Conservation (phyloP, 2,797 vertebrate genomes). For the Euthynnus affinis region DNA sequence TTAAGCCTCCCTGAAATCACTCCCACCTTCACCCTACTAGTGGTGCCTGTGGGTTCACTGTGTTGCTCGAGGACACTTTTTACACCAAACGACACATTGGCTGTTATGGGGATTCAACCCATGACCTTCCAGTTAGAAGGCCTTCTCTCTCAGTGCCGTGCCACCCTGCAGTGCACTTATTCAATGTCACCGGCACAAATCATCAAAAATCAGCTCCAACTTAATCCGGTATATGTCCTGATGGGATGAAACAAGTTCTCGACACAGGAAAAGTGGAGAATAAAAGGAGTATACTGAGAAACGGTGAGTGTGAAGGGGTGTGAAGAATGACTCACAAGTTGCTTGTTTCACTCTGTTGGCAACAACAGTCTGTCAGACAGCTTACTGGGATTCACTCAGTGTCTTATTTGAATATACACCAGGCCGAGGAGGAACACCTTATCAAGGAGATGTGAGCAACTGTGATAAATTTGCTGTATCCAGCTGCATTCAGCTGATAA, state of each 20-base stretch:
- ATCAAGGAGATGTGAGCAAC: constrained; percentile 80
- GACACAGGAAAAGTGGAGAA: constrained; percentile 30
- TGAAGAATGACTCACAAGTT: constrained; percentile 59
- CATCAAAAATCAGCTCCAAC: constrained; percentile 37
- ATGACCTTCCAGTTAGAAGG: constrained; percentile 23
- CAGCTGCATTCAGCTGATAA: constrained; percentile 83
- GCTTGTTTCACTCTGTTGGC: constrained; percentile 68
- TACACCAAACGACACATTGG: constrained; percentile 33
- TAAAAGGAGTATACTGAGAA: constrained; percentile 46
- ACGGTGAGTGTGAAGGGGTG: constrained; percentile 31
- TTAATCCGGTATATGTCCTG: constrained; percentile 34
- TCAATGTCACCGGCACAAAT: constrained; percentile 23
- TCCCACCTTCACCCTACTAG: constrained; percentile 37
- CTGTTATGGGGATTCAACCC: constrained; percentile 16
- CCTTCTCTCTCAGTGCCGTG: not conserved
- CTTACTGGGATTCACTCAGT: constrained; percentile 64
- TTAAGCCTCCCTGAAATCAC: constrained; percentile 55
- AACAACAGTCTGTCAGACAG: constrained; percentile 70
- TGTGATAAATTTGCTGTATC: constrained; percentile 76
- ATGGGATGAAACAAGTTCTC: constrained; percentile 46
- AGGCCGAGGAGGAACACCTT: constrained; percentile 72
- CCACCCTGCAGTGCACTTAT: constrained; percentile 1
- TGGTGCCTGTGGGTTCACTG: constrained; percentile 26
- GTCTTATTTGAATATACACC: constrained; percentile 74
- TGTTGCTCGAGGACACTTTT: constrained; percentile 44